Percentiles rank a stretch among this genome's conserved stretches.
phyloP scores from a whole-genome alignment of 2,113 vertebrate genomes.

The Scytalopus superciliaris region DNA sequence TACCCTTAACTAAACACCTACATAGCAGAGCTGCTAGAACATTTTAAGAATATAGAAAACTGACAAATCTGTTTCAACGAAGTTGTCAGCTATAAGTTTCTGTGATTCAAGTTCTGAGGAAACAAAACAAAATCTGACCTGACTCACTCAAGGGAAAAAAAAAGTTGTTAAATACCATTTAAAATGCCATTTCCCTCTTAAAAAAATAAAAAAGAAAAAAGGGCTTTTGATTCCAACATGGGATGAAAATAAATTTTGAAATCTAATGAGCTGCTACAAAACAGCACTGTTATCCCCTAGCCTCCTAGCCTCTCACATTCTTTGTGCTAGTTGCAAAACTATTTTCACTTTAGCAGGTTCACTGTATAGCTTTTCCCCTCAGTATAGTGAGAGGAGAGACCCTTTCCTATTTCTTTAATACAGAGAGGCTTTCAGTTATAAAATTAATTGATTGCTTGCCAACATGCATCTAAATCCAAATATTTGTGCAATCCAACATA shows the following conservation, averaged over 20 bases:
- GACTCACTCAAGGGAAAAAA: background rate
- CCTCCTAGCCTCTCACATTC: background rate
- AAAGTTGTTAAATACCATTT: background rate
- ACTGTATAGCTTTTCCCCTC: background rate
- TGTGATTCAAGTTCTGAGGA: background rate
- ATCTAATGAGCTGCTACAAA: background rate
- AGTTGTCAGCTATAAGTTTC: background rate
- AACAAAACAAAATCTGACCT: background rate
- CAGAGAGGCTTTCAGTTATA: background rate
- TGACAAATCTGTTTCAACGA: background rate
- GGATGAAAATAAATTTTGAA: background rate
- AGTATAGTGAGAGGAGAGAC: background rate
- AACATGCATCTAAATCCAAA: slow-evolving; percentile 12
- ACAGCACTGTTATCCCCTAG: background rate
- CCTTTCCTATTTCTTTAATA: background rate
- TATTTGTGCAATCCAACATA: background rate
- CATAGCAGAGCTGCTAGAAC: background rate
- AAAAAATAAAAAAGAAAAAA: background rate
- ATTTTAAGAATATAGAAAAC: background rate
- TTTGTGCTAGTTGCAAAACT: background rate
- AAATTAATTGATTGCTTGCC: slow-evolving; percentile 18
- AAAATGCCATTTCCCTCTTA: background rate
- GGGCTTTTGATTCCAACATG: background rate
- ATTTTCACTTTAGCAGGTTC: background rate
- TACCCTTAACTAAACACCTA: background rate